Base-by-base conservation (phyloP, 2,888 invertebrate species). In the Mimachlamys varia region DNA sequence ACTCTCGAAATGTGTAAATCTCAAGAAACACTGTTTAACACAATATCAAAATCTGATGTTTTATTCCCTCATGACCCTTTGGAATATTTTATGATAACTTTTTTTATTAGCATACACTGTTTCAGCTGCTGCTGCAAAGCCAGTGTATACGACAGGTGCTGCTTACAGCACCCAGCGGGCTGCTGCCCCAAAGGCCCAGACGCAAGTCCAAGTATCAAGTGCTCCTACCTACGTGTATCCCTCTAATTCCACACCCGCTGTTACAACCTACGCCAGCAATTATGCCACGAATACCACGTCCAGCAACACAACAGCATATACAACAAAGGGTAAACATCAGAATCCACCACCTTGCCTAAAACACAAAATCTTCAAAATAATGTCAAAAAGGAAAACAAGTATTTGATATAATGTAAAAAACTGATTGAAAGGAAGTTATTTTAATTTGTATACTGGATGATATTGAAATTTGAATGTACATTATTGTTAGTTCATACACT, bases 201-300 rank as follows among this genome's bases (percentile, higher is more conserved):
- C 95, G 50, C 93, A 95, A 15, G 94, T 95, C 4, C 95, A 95
- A 90, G 94, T 95, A 33, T 94, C 96, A 0, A 93, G 96, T 53
- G 94, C 95, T 10, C 93, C 95, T 5, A 95, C 94, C 87, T 96
- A 96, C 92, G 95, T 96, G 58, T 96, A 96, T 92, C 94, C 95
- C 3, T 92, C 95, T 33, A 95, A 94, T 13, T 93, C 95, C 15
- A 93, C 95, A 13, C 94, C 94, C 38, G 94, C 95, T 27, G 92
- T 92, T n/a, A 93, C 94, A 87, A 93, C 93, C 33, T 93, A 93
- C 91, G 92, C 94, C n/a, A 93, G 33, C 33, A 76, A 76, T 22
- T 76, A 76, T 33, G 76, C 76, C 33, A 76, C 76, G 0, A 76
- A 76, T 33, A 76, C 76, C 0, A 76, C 96, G 49, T 95, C 95